These are phyloP conservation scores for Daboia siamensis DNA, from an alignment of 2,113 vertebrate genomes.

Conservation along the genomic window DNA sequence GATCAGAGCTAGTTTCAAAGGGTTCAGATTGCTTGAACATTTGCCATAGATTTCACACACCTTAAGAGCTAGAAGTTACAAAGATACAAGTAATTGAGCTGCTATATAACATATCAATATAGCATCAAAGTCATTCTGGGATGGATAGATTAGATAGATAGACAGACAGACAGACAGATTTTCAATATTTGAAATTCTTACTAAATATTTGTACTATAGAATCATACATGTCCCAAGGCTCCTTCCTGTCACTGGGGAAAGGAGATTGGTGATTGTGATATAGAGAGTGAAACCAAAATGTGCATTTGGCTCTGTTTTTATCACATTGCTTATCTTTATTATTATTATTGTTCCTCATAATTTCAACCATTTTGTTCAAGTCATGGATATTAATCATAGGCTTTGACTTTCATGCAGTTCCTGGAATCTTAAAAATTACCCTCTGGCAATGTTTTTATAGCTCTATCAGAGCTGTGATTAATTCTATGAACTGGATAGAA, in stretches of 20 bases:
- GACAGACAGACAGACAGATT: background rate
- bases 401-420: background rate
- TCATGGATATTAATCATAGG: background rate
- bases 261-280: background rate
- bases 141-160: background rate
- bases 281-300: background rate
- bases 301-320: background rate
- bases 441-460: background rate
- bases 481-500: background rate
- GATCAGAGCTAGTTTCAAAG: background rate
- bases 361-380: background rate
- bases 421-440: background rate
- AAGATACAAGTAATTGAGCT: background rate
- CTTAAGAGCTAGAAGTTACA: background rate
- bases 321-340: background rate
- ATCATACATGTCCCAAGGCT: background rate
- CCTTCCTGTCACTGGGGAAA: background rate
- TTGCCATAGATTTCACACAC: background rate
- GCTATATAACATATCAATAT: background rate
- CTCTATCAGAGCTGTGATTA: conserved; percentile 4
- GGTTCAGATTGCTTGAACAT: background rate
- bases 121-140: background rate
- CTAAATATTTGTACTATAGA: background rate
- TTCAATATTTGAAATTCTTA: background rate
- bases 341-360: background rate